Evolutionary conservation across 2,797 vertebrate species (phyloP).

Genomic region (Bothrops alternatus): DNA sequence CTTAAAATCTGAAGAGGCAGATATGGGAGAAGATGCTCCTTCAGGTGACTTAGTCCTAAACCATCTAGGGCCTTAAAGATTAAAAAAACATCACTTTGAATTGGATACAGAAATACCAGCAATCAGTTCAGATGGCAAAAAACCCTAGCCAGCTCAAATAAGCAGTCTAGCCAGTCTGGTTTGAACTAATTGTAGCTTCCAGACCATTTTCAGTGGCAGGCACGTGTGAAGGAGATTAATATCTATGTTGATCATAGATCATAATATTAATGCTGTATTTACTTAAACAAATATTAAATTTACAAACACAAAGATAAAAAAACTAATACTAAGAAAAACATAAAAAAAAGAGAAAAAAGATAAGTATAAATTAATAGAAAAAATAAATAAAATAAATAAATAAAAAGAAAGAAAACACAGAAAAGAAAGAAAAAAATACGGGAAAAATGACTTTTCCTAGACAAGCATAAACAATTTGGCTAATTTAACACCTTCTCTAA

Average conservation of each 20-base stretch:
- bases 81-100: neutral
- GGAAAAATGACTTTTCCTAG: neutral
- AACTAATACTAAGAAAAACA: neutral
- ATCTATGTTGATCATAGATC: neutral
- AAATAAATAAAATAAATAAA: neutral
- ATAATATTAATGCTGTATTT: neutral
- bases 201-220: neutral
- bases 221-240: neutral
- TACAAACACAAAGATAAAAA: neutral
- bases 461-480: neutral
- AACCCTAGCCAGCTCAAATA: neutral
- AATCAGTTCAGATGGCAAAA: neutral
- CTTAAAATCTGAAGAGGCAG: neutral
- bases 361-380: neutral
- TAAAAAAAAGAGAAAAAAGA: neutral
- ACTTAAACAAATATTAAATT: neutral
- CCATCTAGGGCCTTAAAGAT: neutral
- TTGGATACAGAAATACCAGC: neutral
- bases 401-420: neutral
- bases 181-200: neutral
- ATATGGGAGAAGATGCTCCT: neutral
- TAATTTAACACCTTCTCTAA: neutral
- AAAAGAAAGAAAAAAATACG: neutral
- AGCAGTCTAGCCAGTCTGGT: neutral
- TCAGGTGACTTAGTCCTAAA: neutral